Evolutionary conservation across 1,140 invertebrate species (phyloP).

Genomic region (Drosophila pectinifera): DNA sequence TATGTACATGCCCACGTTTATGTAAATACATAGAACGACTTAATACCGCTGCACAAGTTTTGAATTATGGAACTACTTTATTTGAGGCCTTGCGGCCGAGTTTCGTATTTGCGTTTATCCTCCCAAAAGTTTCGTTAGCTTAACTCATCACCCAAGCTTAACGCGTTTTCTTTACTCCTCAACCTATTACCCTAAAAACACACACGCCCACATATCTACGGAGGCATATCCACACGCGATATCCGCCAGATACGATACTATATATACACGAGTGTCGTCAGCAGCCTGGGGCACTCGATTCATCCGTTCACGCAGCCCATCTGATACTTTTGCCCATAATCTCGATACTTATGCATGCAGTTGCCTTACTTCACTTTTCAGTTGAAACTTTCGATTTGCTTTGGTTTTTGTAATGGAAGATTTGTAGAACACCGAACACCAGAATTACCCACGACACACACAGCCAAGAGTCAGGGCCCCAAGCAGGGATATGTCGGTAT

Average conservation of each 20-base stretch:
- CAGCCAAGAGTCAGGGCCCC: constrained; percentile 35
- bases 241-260: constrained; percentile 19
- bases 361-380: constrained; percentile 51
- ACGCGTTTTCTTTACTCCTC: constrained; percentile 52
- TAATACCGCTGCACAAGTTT: constrained; percentile 71
- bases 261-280: constrained; percentile 34
- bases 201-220: constrained; percentile 26
- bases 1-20: constrained; percentile 67
- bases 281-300: constrained; percentile 52
- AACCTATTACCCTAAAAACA: constrained; percentile 13
- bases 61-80: constrained; percentile 67
- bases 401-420: constrained; percentile 56
- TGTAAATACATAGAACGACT: constrained; percentile 80
- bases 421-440: constrained; percentile 58
- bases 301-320: constrained; percentile 53
- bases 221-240: constrained; percentile 8
- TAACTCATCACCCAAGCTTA: constrained; percentile 68
- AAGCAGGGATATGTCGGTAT: constrained; percentile 20
- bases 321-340: constrained; percentile 33
- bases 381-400: constrained; percentile 52
- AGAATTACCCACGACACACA: constrained; percentile 51
- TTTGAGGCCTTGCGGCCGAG: constrained; percentile 58
- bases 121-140: constrained; percentile 64
- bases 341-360: constrained; percentile 67
- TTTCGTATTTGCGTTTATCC: constrained; percentile 68